Evolutionary conservation across 1,140 invertebrate species (phyloP).

Genomic region (Polypedilum vanderplanki): DNA sequence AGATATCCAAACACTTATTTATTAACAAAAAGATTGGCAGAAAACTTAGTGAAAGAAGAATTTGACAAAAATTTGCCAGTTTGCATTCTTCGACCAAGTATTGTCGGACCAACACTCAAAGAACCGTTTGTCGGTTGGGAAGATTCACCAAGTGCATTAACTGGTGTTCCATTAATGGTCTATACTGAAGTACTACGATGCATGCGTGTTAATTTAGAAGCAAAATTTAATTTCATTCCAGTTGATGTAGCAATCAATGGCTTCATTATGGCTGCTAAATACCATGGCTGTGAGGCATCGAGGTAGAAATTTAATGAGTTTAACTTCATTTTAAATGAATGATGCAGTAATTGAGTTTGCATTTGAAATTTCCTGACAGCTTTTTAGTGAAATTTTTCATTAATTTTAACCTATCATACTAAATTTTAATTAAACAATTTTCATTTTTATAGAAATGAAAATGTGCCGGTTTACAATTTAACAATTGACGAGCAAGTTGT

Average conservation of each 20-base stretch:
- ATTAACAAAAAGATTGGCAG: conserved; percentile 64
- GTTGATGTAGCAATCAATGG: conserved; percentile 81
- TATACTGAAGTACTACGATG: conserved; percentile 83
- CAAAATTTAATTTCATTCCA: conserved; percentile 71
- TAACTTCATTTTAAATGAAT: background rate
- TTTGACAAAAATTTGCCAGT: conserved; percentile 51
- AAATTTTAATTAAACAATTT: too few relatives aligned
- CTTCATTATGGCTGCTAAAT: conserved; percentile 61
- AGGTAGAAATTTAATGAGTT: conserved; percentile 47
- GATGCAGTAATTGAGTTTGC: too few relatives aligned
- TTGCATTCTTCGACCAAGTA: conserved; percentile 60
- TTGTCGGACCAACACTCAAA: conserved; percentile 59
- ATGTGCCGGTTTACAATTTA: conserved; percentile 68
- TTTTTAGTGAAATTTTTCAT: too few relatives aligned
- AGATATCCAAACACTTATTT: conserved; percentile 57
- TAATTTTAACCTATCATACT: too few relatives aligned
- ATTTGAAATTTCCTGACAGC: too few relatives aligned
- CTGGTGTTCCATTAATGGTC: conserved; percentile 48
- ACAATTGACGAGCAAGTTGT: conserved; percentile 58
- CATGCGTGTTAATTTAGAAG: conserved; percentile 63
- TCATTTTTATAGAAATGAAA: conserved; percentile 48
- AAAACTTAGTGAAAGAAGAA: conserved; percentile 55
- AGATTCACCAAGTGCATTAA: conserved; percentile 78
- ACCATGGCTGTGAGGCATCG: conserved; percentile 50
- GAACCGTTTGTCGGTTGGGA: conserved; percentile 80